phyloP scores from a whole-genome alignment of 2,888 invertebrate species.

The Sminthurinus aureus region DNA sequence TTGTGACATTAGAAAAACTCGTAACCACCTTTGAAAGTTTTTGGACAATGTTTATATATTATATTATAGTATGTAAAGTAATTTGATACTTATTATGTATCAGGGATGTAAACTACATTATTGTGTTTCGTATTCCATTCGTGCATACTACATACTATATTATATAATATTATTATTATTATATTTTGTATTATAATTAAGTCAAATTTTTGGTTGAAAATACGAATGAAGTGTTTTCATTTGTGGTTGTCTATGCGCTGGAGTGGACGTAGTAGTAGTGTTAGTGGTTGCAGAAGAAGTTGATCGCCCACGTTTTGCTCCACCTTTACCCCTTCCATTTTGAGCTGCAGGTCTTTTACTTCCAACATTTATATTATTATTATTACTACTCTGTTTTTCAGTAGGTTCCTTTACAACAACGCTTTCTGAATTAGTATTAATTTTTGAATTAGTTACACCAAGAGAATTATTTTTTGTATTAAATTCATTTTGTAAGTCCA shows the following conservation, averaged over 20 bases:
- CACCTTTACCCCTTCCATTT: not conserved
- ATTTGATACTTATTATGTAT: too few species aligned
- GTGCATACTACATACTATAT: too few species aligned
- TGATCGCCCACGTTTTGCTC: constrained; percentile 11
- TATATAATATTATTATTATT: too few species aligned
- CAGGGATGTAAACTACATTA: too few species aligned
- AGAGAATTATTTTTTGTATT: constrained; percentile 64
- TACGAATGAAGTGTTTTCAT: constrained; percentile 24
- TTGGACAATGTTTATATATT: too few species aligned
- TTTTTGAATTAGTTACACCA: not conserved
- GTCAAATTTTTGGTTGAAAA: constrained; percentile 27
- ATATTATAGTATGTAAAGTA: too few species aligned
- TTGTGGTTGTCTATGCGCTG: not conserved
- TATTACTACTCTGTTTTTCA: not conserved
- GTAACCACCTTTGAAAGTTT: too few species aligned
- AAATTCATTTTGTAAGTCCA: constrained; percentile 74
- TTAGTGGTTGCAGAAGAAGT: not conserved
- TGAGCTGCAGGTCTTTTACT: constrained; percentile 11
- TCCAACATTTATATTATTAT: not conserved
- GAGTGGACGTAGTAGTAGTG: not conserved
- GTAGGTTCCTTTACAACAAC: not conserved
- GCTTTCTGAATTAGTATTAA: not conserved
- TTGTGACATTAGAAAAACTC: too few species aligned
- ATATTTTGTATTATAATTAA: too few species aligned
- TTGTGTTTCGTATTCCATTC: too few species aligned